A percentile compares a stretch with the other conserved stretches of the same genome.
phyloP scores from a whole-genome alignment of 2,888 invertebrate species.

The Blastobasis adustella region DNA sequence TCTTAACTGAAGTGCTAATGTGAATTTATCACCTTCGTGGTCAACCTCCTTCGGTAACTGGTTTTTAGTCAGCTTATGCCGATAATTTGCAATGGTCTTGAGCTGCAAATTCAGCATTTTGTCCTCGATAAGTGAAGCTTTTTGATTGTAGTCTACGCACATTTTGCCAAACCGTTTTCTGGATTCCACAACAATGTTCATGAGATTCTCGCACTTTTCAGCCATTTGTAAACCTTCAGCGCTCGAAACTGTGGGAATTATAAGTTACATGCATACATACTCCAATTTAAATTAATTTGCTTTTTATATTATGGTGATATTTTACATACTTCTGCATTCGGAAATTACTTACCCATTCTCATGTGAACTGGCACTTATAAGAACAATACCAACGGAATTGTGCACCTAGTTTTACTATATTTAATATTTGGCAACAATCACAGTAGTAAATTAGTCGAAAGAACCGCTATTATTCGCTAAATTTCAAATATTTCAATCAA shows the following conservation, averaged over 20 bases:
- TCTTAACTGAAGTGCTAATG: background rate
- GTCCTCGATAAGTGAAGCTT: constrained; percentile 43
- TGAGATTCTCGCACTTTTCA: constrained; percentile 54
- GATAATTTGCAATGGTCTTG: constrained; percentile 39
- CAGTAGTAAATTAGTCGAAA: too few relatives aligned
- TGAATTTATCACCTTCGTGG: background rate
- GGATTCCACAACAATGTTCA: constrained; percentile 59
- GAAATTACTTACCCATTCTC: constrained; percentile 11
- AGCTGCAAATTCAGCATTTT: constrained; percentile 49
- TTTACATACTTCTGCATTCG: background rate
- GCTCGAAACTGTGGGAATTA: constrained; percentile 22
- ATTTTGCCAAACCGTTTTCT: constrained; percentile 59
- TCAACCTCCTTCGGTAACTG: constrained; percentile 17
- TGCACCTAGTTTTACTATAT: too few relatives aligned
- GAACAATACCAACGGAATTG: background rate
- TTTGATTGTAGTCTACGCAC: constrained; percentile 51
- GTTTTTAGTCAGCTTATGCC: constrained; percentile 39
- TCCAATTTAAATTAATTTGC: too few relatives aligned
- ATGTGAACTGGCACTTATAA: background rate
- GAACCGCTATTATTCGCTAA: too few relatives aligned
- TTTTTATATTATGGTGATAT: too few relatives aligned
- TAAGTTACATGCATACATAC: too few relatives aligned
- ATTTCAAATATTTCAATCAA: too few relatives aligned
- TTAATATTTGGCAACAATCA: too few relatives aligned
- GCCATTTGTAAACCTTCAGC: constrained; percentile 33